These are phyloP conservation scores for Gyps fulvus DNA, from an alignment of 2,113 vertebrate species.

Conservation along the genomic window DNA sequence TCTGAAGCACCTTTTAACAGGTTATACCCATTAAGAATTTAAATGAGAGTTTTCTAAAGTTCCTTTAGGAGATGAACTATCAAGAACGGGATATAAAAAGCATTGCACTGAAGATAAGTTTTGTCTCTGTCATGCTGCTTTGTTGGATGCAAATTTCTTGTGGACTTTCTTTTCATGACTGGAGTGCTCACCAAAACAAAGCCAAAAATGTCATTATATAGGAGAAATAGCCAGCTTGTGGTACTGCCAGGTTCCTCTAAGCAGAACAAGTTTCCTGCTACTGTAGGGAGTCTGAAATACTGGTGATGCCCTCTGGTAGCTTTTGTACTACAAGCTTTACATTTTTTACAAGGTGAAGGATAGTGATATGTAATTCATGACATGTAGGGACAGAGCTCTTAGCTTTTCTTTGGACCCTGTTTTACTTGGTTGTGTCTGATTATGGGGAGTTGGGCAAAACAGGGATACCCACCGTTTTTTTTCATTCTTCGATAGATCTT, in stretches of 20 bases:
- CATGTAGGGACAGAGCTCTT: background rate
- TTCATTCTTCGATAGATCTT: background rate
- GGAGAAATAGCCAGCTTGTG: background rate
- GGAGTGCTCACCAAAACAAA: background rate
- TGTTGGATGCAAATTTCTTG: background rate
- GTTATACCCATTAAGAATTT: slow-evolving; percentile 6
- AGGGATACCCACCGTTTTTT: background rate
- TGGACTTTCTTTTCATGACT: background rate
- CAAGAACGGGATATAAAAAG: background rate
- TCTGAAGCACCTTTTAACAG: slow-evolving; percentile 29
- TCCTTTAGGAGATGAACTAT: background rate
- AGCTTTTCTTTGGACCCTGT: background rate
- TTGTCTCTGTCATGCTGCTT: background rate
- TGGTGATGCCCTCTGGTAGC: background rate
- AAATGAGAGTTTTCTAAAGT: background rate
- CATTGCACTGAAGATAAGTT: background rate
- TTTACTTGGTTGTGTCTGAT: background rate
- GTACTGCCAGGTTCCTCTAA: background rate
- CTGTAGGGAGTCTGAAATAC: background rate
- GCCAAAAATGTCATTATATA: background rate
- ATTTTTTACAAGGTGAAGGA: background rate
- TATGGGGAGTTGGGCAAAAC: background rate
- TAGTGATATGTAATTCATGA: background rate
- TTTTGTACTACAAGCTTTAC: background rate
- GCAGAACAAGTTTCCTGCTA: background rate